Evolutionary conservation across 2,113 vertebrate species (phyloP).

Genomic region (Zosterops borbonicus): DNA sequence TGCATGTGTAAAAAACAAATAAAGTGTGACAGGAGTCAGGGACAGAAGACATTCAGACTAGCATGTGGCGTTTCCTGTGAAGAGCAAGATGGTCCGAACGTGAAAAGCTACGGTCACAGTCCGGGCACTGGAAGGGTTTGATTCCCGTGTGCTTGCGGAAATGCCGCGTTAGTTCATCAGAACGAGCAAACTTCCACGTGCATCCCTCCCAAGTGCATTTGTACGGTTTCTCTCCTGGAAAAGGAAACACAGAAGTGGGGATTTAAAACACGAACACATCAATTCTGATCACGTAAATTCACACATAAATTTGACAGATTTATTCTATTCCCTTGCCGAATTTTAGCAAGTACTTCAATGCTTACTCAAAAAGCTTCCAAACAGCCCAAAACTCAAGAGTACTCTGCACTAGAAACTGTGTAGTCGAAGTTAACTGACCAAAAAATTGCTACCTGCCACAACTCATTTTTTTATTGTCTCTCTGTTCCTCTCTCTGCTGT

Average conservation of each 20-base stretch:
- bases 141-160: conserved; percentile 98
- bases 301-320: background rate
- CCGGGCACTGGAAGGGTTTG: conserved; percentile 97
- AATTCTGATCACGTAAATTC: background rate
- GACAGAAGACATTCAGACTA: conserved; percentile 76
- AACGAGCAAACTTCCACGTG: conserved; percentile 99
- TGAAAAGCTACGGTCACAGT: conserved; percentile 98
- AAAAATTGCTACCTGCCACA: background rate
- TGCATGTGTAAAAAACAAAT: conserved; percentile 52
- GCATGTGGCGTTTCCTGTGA: conserved; percentile 97
- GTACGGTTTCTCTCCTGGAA: conserved; percentile 95
- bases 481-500: background rate
- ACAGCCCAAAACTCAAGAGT: background rate
- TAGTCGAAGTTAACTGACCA: background rate
- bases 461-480: background rate
- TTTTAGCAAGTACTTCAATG: background rate
- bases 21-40: background rate
- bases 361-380: background rate
- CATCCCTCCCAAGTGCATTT: conserved; percentile 98
- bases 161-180: conserved; percentile 97
- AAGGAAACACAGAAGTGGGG: background rate
- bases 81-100: conserved; percentile 96
- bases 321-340: background rate
- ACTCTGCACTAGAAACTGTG: background rate
- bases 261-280: background rate